Conservation (phyloP, 2,113 vertebrate genomes). For the Macrotis lagotis region DNA sequence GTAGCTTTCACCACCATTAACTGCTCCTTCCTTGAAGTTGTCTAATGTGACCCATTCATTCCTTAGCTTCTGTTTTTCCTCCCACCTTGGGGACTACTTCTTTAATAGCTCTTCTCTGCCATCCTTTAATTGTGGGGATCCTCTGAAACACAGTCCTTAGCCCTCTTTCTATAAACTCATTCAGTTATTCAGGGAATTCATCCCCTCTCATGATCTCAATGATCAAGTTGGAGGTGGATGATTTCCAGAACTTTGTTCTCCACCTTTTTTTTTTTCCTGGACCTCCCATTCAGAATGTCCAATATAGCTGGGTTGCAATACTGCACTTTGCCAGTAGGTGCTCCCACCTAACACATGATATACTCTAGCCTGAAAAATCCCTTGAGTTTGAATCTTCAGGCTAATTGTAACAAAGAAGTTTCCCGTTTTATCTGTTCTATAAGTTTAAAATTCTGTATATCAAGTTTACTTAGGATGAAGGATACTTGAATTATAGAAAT, state of each 20-base stretch:
- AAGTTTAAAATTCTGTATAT: constrained; percentile 20
- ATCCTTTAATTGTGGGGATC: not conserved
- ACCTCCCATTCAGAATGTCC: not conserved
- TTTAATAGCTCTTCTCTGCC: not conserved
- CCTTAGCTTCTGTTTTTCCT: not conserved
- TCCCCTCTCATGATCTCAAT: not conserved
- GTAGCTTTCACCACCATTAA: not conserved
- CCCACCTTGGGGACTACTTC: not conserved
- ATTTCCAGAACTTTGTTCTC: constrained; percentile 8
- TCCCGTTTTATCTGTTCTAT: not conserved
- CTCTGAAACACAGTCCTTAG: not conserved
- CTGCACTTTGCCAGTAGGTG: not conserved
- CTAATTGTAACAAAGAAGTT: not conserved
- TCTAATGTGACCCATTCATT: not conserved
- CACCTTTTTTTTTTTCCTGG: not conserved
- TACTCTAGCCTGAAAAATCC: not conserved
- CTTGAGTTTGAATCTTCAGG: not conserved
- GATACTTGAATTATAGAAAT: constrained; percentile 66
- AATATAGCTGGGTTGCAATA: not conserved
- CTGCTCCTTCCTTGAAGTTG: not conserved
- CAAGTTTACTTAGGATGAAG: constrained; percentile 35
- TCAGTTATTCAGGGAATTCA: not conserved
- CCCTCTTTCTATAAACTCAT: not conserved
- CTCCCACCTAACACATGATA: not conserved
- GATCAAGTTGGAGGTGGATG: not conserved